Evolutionary conservation across 2,888 invertebrate genomes (phyloP), one percentile per base, ranked within the genome.

Genomic region (Linyphia triangularis): DNA sequence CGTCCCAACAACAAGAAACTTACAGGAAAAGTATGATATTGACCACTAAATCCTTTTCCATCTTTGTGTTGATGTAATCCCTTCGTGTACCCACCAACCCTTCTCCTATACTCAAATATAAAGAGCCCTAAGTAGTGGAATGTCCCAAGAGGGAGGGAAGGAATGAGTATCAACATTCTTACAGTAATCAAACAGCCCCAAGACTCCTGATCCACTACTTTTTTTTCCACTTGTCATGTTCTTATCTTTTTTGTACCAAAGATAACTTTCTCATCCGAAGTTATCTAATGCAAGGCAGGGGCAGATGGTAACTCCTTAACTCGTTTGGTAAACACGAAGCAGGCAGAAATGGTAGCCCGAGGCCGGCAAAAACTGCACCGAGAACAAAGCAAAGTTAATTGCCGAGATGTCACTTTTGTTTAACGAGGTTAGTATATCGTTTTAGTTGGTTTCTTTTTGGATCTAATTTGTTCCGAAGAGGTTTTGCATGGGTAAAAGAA

Each of bases 141-240:
- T 26, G 43, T 65, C 40, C 63, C 40, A 63, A 6, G 40, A 63
- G 63, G n/a, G n/a, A 5, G 26, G 65, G 26, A 19, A 37, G 63
- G 40, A 24, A n/a, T 28, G n/a, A 63, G 43, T 63, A 78, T 78
- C 77, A 65, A 78, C 77, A 40, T 65, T 78, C 77, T 78, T 26
- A 26, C 26, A 4, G 63, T 78, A 78, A 78, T 65, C 77, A 78
- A 78, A 78, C 30, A 78, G 63, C 63, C 43, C 9, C 13, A 26
- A 78, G 78, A n/a, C 40, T 40, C 40, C 28, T 33, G 75, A 24
- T 10, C 40, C 63, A 22, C 9, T 2, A 30, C n/a, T 30, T 59
- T 61, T 22, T 33, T 59, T 13, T 33, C 10, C 37, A 16, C n/a
- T n/a, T n/a, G 16, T 28, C 28, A 51, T 51, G 16, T 28, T 51